These are phyloP conservation scores for Pseudococcus longispinus DNA, from an alignment of 2,888 invertebrate genomes.

Conservation along the genomic window DNA sequence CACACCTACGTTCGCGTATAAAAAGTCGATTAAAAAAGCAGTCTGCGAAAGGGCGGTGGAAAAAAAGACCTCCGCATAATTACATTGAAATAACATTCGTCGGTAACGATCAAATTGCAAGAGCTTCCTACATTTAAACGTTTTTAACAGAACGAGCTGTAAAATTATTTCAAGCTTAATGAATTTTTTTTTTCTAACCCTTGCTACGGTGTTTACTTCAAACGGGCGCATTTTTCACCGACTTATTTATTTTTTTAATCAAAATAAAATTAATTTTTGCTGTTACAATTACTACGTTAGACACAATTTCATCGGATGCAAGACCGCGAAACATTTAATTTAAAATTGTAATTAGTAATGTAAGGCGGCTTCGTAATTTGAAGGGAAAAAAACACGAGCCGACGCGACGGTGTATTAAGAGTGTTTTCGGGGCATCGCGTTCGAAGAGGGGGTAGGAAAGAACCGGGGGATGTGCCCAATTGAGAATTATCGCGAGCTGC, in stretches of 20 bases:
- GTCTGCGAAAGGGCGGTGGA: neutral
- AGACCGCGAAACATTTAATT: slow-evolving; percentile 39
- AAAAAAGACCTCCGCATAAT: slow-evolving; percentile 21
- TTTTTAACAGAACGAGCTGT: neutral
- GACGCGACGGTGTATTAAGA: neutral
- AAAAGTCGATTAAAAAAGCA: slow-evolving; percentile 28
- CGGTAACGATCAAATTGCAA: slow-evolving; percentile 35
- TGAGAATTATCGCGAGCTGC: neutral
- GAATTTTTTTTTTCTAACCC: slow-evolving; percentile 10
- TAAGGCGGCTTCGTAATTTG: slow-evolving; percentile 16
- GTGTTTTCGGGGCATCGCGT: neutral
- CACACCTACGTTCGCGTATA: neutral
- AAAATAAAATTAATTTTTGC: slow-evolving; percentile 38
- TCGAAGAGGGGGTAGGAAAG: neutral
- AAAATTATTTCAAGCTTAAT: slow-evolving; percentile 38
- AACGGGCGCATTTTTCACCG: slow-evolving; percentile 12
- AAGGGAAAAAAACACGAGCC: neutral
- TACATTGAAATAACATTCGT: slow-evolving; percentile 33
- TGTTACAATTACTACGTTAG: slow-evolving; percentile 21
- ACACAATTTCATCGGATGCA: slow-evolving; percentile 31
- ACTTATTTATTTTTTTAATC: slow-evolving; percentile 37
- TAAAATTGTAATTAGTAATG: slow-evolving; percentile 37
- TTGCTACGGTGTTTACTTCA: slow-evolving; percentile 1
- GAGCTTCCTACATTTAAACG: slow-evolving; percentile 18
- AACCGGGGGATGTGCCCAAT: neutral